These are phyloP conservation scores for Panthera leo DNA, from an alignment of 2,113 vertebrate genomes.

Conservation along the genomic window DNA sequence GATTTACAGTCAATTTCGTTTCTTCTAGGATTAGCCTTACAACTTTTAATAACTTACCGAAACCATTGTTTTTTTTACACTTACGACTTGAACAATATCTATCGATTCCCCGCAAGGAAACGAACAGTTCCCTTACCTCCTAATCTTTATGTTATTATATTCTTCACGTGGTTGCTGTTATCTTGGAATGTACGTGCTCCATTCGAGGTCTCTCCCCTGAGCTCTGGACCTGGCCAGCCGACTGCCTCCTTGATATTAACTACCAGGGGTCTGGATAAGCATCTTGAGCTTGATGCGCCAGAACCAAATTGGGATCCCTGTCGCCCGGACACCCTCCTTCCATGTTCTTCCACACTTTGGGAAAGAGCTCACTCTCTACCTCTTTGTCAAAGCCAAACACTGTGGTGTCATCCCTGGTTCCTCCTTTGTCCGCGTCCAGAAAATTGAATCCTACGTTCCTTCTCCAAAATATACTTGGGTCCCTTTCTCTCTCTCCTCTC, in stretches of 20 bases:
- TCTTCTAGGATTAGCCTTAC: not conserved
- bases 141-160: not conserved
- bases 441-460: not conserved
- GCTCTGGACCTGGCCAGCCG: not conserved
- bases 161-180: not conserved
- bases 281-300: not conserved
- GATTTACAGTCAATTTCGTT: not conserved
- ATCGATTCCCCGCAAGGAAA: not conserved
- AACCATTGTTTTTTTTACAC: not conserved
- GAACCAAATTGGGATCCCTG: not conserved
- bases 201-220: no score
- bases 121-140: not conserved
- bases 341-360: not conserved
- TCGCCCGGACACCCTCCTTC: not conserved
- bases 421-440: not conserved
- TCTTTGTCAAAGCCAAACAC: not conserved
- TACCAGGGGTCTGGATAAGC: not conserved
- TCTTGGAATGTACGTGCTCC: not conserved
- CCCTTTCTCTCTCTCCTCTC: not conserved
- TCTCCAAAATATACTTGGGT: not conserved
- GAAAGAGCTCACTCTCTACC: not conserved
- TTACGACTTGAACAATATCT: not conserved
- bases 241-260: not conserved
- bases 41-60: not conserved
- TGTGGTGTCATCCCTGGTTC: not conserved